Evolutionary conservation across 2,113 vertebrate species (phyloP).

Genomic region (Setophaga kirtlandii): DNA sequence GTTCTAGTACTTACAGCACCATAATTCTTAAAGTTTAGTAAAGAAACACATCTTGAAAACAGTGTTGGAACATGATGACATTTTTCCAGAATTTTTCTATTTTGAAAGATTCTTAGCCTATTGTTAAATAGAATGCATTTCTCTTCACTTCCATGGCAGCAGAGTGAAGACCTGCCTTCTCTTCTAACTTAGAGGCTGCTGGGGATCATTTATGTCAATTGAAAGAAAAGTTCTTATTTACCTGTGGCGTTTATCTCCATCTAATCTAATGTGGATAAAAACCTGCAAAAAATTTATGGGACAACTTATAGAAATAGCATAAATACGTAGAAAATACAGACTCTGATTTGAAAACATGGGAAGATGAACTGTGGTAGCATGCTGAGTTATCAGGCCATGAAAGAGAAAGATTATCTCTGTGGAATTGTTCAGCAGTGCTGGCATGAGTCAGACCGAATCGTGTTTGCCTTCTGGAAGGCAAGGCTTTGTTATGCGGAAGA

Average conservation of each 20-base stretch:
- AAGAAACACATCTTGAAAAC: background rate
- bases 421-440: slow-evolving; percentile 21
- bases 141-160: background rate
- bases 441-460: slow-evolving; percentile 15
- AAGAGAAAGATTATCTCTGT: slow-evolving; percentile 17
- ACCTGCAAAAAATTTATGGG: background rate
- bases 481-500: slow-evolving; percentile 1
- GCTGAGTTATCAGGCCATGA: slow-evolving; percentile 37
- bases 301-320: background rate
- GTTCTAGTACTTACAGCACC: background rate
- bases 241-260: background rate
- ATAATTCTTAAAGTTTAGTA: background rate
- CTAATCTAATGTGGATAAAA: background rate
- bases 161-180: background rate
- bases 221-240: background rate
- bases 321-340: background rate
- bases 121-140: background rate
- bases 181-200: background rate
- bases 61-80: background rate
- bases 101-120: background rate
- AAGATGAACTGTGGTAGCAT: background rate
- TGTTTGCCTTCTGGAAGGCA: slow-evolving; percentile 43
- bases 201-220: background rate
- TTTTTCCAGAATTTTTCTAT: background rate
- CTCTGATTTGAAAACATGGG: background rate